Conservation (phyloP, 2,888 invertebrate genomes). For the Drosophila recens region DNA sequence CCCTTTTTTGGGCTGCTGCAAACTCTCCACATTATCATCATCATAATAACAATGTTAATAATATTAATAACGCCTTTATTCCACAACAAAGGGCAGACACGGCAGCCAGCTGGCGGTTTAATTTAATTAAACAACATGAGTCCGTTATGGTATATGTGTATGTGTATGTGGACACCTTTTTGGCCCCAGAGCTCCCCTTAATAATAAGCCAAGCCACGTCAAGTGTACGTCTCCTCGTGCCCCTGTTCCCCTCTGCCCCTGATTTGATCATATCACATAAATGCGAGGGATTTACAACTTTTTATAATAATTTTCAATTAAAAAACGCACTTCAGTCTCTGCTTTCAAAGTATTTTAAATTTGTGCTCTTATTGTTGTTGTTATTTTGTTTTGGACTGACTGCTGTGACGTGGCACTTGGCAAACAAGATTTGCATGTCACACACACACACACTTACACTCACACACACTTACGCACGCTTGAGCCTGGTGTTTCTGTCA, state of each 20-base stretch:
- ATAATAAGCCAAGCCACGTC: conserved; percentile 64
- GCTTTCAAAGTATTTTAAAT: conserved; percentile 41
- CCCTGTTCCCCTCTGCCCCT: not conserved
- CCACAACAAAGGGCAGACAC: conserved; percentile 63
- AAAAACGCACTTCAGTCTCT: conserved; percentile 70
- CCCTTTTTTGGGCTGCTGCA: conserved; percentile 38
- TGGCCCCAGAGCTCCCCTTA: conserved; percentile 60
- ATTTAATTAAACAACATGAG: conserved; percentile 81
- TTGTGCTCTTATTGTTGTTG: conserved; percentile 23
- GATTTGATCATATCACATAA: conserved; percentile 32
- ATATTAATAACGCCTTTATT: conserved; percentile 80
- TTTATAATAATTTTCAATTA: conserved; percentile 81
- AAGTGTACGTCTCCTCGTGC: conserved; percentile 23
- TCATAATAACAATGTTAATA: conserved; percentile 61
- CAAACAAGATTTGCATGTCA: conserved; percentile 80
- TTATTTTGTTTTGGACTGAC: conserved; percentile 48
- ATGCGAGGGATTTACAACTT: conserved; percentile 77
- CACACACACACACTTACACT: conserved; percentile 45
- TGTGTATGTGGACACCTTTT: conserved; percentile 67
- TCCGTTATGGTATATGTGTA: conserved; percentile 44
- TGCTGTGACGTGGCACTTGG: conserved; percentile 65
- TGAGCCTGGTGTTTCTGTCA: conserved; percentile 78
- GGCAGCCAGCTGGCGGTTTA: conserved; percentile 66
- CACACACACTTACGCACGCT: conserved; percentile 54
- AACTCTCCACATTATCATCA: conserved; percentile 23